These are phyloP conservation scores for Sipha flava DNA, from an alignment of 1,140 invertebrate species.

Conservation along the genomic window DNA sequence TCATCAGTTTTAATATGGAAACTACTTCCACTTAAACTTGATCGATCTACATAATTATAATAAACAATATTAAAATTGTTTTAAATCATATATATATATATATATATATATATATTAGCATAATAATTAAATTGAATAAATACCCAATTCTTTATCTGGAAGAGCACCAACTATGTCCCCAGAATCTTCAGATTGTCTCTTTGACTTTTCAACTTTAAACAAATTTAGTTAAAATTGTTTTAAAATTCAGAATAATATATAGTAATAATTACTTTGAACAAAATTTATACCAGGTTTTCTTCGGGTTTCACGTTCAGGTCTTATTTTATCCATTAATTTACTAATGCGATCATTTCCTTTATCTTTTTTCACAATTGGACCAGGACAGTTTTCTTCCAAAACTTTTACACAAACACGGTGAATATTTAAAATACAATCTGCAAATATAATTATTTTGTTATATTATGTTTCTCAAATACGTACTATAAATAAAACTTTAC, in stretches of 20 bases:
- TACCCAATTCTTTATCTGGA: slow-evolving; percentile 11
- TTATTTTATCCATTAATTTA: slow-evolving; percentile 66
- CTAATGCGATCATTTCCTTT: slow-evolving; percentile 58
- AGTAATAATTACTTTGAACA: slow-evolving; percentile 45
- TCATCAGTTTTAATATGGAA: neutral
- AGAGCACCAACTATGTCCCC: neutral
- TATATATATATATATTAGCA: neutral
- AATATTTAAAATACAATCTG: slow-evolving; percentile 81
- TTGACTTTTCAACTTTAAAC: neutral
- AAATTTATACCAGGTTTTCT: slow-evolving; percentile 48
- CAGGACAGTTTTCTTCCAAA: slow-evolving; percentile 77
- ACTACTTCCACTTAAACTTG: slow-evolving; percentile 6
- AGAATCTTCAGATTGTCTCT: neutral
- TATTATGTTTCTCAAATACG: neutral
- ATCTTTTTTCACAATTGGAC: slow-evolving; percentile 61
- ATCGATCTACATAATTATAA: neutral
- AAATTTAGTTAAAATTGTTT: neutral
- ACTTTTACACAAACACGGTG: slow-evolving; percentile 73
- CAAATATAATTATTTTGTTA: slow-evolving; percentile 38
- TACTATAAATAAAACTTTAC: slow-evolving; percentile 34
- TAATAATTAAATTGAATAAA: neutral
- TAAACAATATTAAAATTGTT: neutral
- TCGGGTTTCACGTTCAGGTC: slow-evolving; percentile 48
- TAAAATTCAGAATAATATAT: neutral
- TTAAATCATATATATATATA: neutral